phyloP scores from a whole-genome alignment of 2,888 invertebrate genomes.

The Micoletzkya japonica region DNA sequence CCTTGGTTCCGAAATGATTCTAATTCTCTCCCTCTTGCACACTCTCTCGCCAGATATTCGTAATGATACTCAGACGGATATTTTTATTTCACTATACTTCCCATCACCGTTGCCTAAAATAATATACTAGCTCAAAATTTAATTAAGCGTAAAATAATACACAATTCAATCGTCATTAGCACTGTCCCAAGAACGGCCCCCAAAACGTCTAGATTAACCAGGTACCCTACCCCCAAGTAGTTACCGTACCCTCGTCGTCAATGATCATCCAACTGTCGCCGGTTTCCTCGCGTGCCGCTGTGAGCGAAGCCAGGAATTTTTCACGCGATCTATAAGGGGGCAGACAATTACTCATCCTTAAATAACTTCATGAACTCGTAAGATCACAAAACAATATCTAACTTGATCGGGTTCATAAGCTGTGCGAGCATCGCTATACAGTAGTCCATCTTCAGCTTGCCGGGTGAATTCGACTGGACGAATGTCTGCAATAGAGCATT shows the following conservation, averaged over 20 bases:
- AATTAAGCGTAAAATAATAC: no score
- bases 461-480: conserved; percentile 35
- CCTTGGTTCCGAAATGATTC: no score
- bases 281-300: background rate
- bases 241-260: conserved; percentile 10
- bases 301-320: conserved; percentile 37
- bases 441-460: conserved; percentile 49
- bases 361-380: background rate
- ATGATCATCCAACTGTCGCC: conserved; percentile 27
- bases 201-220: no score
- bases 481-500: conserved; percentile 45
- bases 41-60: no score
- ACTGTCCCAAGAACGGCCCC: no score
- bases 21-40: no score
- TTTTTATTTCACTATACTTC: no score
- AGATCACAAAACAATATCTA: conserved; percentile 3
- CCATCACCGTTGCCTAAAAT: no score
- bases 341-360: conserved; percentile 14
- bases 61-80: no score
- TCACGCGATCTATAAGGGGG: conserved; percentile 41
- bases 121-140: no score
- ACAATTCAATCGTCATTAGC: no score
- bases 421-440: conserved; percentile 56
- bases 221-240: background rate
- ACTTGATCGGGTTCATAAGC: conserved; percentile 52